phyloP scores from a whole-genome alignment of 1,140 invertebrate genomes.

The Drosophila baimaii region DNA sequence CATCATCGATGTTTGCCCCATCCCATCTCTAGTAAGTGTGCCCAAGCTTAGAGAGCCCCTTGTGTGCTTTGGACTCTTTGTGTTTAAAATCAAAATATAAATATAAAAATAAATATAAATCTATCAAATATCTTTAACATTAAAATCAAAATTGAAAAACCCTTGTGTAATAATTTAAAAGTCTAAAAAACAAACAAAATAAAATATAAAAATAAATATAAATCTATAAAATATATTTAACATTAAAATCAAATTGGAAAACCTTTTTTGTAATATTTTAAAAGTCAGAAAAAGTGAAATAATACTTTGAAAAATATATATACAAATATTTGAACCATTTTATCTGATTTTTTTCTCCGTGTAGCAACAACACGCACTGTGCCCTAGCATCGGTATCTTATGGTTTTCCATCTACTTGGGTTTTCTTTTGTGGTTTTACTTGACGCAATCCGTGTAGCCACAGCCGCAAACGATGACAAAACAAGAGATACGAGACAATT shows the following conservation, averaged over 20 bases:
- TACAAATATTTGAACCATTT: neutral
- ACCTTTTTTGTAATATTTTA: no score
- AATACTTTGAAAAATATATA: neutral
- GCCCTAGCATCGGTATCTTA: conserved; percentile 34
- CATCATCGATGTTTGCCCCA: neutral
- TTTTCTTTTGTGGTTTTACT: conserved; percentile 55
- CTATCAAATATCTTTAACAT: no score
- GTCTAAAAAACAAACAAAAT: no score
- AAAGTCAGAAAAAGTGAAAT: neutral
- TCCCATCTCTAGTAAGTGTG: neutral
- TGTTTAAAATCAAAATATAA: no score
- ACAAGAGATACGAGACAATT: conserved; percentile 19
- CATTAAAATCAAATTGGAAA: no score
- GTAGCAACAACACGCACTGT: conserved; percentile 12
- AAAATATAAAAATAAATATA: no score
- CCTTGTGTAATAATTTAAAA: no score
- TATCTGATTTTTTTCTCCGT: neutral
- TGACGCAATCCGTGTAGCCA: conserved; percentile 67
- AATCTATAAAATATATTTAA: no score
- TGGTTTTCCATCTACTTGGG: conserved; percentile 22
- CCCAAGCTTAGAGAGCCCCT: no score
- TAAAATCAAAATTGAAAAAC: no score
- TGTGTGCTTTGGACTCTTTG: no score
- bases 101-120: no score
- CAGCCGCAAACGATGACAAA: conserved; percentile 73